Conservation (phyloP, 2,888 invertebrate species). For the Drosophila phalerata region DNA sequence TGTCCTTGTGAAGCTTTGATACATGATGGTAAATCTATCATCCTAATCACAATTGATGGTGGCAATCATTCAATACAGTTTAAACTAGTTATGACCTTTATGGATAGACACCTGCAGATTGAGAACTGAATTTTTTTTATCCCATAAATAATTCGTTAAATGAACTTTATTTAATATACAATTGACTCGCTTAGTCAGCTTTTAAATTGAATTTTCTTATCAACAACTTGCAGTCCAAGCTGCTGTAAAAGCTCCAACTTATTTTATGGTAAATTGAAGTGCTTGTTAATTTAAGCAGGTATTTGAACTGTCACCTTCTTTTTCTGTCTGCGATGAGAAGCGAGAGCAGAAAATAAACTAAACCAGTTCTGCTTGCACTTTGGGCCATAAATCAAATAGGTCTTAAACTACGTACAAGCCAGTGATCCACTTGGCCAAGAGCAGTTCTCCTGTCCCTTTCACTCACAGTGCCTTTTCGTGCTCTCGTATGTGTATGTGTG, state of each 20-base stretch:
- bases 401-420: slow-evolving; percentile 43
- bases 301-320: slow-evolving; percentile 34
- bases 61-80: neutral
- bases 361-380: slow-evolving; percentile 23
- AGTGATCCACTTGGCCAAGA: slow-evolving; percentile 20
- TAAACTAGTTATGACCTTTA: neutral
- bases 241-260: slow-evolving; percentile 15
- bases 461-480: neutral
- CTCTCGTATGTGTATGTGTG: slow-evolving; percentile 3
- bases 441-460: neutral
- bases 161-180: slow-evolving; percentile 1
- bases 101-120: neutral
- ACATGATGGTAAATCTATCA: neutral
- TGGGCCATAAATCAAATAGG: slow-evolving; percentile 68
- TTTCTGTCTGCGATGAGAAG: neutral
- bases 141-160: neutral
- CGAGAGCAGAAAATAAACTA: slow-evolving; percentile 4
- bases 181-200: slow-evolving; percentile 1
- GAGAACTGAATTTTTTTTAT: neutral
- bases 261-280: slow-evolving; percentile 43
- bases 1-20: neutral
- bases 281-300: slow-evolving; percentile 58
- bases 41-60: neutral
- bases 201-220: slow-evolving; percentile 40
- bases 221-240: slow-evolving; percentile 32